Base-by-base conservation (phyloP, 2,888 invertebrate genomes). In the Cloeon dipterum region DNA sequence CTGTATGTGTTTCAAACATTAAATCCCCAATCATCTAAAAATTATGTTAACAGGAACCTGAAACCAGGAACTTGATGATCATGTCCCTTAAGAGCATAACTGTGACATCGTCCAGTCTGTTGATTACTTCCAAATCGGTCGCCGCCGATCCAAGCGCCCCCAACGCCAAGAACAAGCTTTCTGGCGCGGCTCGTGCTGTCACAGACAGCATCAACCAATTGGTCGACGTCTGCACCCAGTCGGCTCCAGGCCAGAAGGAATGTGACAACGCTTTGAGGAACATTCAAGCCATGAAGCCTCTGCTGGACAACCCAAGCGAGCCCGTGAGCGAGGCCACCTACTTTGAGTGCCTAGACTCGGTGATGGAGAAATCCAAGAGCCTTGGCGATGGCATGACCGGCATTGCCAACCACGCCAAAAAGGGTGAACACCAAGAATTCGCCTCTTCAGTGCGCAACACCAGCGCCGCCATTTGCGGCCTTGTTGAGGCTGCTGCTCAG, bases 161-260 rank as follows among this genome's bases (percentile, higher is more conserved):
- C 0, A 89, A 89, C 53, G 78, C 85, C 1, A 83, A 79, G 59
- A 91, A 89, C 55, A 75, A 86, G 46, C 61, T 91, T 21, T 74
- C 82, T 3, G 74, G 77, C 7, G 89, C 88, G 23, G 89, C 86
- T 1, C 66, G 88, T 39, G 77, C 78, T 7, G 88, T 91, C 33
- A 91, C 86, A 0, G 91, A 91, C 46, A 82, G 78, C 54, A 86
- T 94, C 45, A 94, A 93, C 54, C 70, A 78, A 46, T 61, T 94
- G 42, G 79, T 93, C 45, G 77, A 82, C 54, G 74, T 79, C 4
- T 82, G 78, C 52, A 86, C 86, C 2, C 76, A 76, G 23, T 83
- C 86, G 0, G 85, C 88, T 0, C 93, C 94, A 0, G 91, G 94
- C 0, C 91, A 93, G 60, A 86, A 83, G 54, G 94, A 96, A 52